Base-by-base conservation (phyloP, 1,140 invertebrate genomes). In the Lethocerus indicus region DNA sequence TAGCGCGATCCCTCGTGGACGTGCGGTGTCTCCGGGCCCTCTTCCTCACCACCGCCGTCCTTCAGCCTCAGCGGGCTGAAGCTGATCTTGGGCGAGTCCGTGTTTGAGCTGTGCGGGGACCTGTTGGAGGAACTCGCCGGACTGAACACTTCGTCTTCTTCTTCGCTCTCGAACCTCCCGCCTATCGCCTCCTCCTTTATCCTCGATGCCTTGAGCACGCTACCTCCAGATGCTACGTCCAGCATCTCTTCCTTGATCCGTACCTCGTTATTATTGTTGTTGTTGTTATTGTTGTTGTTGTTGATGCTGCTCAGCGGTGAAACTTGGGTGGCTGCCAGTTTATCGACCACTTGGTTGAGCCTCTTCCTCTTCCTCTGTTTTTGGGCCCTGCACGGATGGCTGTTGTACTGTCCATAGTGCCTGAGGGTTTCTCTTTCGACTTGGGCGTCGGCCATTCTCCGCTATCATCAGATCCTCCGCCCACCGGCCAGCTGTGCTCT, bases 321-420 rank as follows among this genome's bases (percentile, higher is more conserved):
- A 18, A 56, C 50, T 26, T 61, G 62, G 42, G 78, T 76, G n/a
- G 59, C 63, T 1, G 64, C 59, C 16, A 85, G 63, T 58, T 81
- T 81, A 57, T 82, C 78, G 37, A 85, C 61, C 1, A 85, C 81
- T 54, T 82, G 79, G 50, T 75, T 81, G 14, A 85, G 62, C n/a
- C 81, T 67, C 60, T 81, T 82, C 21, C 81, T 68, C 60, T 83
- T 83, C 24, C 78, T 69, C 47, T 74, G 68, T 52, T 74, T 73
- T n/a, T n/a, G n/a, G 29, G 37, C 29, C 21, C 29, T 13, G 32
- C 37, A 28, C 25, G 42, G 44, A 9, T 57, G 51, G 36, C 57
- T 55, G 21, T 58, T 70, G 45, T 71, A 40, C 70, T 68, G 37
- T 71, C 68, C 70, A 69, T 57, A 70, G 72, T 61, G 49, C 54